Conservation (phyloP, 2,113 vertebrate species). For the Nasalis larvatus region DNA sequence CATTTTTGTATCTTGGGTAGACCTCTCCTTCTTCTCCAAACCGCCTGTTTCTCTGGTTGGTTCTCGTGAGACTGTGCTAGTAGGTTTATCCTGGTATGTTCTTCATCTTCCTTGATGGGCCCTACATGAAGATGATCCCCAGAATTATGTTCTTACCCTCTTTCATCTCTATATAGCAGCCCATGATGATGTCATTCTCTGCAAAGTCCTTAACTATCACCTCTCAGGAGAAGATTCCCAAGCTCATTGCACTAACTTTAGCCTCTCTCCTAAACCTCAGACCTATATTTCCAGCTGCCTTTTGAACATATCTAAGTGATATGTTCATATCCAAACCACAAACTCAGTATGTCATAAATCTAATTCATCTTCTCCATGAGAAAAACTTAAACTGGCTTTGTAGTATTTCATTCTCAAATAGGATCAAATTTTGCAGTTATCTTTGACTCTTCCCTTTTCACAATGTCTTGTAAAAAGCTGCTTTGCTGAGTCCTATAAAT, state of each 20-base stretch:
- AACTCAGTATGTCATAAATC: not conserved
- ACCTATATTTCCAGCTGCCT: not conserved
- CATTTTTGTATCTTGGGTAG: not conserved
- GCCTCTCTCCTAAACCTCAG: not conserved
- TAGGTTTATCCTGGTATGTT: not conserved
- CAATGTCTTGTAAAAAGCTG: not conserved
- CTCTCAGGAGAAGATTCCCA: not conserved
- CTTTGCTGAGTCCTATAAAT: not conserved
- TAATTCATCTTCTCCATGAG: not conserved
- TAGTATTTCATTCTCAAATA: not conserved
- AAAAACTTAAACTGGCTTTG: not conserved
- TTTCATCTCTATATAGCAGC: not conserved
- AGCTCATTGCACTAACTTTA: not conserved
- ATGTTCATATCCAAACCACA: not conserved
- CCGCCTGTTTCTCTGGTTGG: not conserved
- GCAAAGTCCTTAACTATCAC: not conserved
- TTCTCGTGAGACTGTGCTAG: not conserved
- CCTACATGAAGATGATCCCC: not conserved
- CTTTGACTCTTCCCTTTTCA: not conserved
- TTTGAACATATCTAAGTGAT: not conserved
- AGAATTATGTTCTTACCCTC: not conserved
- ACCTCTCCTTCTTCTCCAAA: not conserved
- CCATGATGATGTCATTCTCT: not conserved
- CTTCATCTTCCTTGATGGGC: too few relatives aligned
- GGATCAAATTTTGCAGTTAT: not conserved